Conservation (phyloP, 1,140 invertebrate species). For the Aphaenogaster ashmeadi region DNA sequence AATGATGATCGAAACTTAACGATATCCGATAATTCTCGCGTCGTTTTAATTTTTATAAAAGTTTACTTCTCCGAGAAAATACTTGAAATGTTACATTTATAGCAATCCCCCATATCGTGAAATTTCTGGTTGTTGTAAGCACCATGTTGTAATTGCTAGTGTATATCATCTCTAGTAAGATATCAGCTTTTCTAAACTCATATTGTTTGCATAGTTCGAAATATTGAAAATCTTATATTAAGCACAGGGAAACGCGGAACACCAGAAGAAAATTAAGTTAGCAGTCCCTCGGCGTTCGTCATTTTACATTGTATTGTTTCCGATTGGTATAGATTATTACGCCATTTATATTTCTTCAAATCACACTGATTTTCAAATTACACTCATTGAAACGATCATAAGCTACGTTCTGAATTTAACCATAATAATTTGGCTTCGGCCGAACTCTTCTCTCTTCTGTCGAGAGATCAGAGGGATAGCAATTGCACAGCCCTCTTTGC, state of each 20-base stretch:
- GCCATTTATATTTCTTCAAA: background rate
- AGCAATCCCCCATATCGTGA: background rate
- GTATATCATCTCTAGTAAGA: background rate
- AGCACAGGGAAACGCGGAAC: background rate
- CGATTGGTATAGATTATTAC: background rate
- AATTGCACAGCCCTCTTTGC: constrained; percentile 15
- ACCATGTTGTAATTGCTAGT: background rate
- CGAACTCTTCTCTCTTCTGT: background rate
- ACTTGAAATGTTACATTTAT: background rate
- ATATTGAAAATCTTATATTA: background rate
- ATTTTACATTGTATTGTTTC: background rate
- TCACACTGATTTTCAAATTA: background rate
- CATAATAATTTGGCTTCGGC: background rate
- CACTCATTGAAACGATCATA: background rate
- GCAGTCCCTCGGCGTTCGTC: background rate
- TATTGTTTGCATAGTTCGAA: background rate
- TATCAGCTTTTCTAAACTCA: background rate
- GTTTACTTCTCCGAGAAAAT: background rate
- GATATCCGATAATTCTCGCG: background rate
- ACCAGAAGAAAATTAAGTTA: background rate
- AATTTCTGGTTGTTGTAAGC: background rate
- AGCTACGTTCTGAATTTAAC: background rate
- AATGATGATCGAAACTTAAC: constrained; percentile 12
- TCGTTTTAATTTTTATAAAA: background rate
- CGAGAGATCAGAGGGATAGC: constrained; percentile 3